phyloP scores from a whole-genome alignment of 1,140 invertebrate genomes.

The Drosophila tsacasi region DNA sequence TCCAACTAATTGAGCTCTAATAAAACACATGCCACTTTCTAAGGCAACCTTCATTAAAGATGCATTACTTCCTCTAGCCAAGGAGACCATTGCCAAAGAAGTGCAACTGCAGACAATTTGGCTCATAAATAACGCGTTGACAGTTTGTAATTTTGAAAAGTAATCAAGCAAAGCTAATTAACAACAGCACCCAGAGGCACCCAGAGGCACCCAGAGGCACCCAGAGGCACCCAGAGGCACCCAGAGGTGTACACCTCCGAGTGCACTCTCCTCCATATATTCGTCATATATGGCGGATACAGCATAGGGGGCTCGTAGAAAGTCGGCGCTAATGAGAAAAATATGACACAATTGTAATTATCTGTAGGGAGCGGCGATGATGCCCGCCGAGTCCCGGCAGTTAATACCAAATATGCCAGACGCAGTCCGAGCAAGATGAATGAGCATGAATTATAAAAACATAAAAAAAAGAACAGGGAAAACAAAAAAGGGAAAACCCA shows the following conservation, averaged over 20 bases:
- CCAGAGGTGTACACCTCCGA: constrained; percentile 49
- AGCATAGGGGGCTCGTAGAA: constrained; percentile 52
- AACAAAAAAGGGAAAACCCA: constrained; percentile 35
- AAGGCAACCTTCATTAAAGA: constrained; percentile 41
- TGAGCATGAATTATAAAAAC: constrained; percentile 84
- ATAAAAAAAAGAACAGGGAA: constrained; percentile 60
- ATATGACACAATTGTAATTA: constrained; percentile 84
- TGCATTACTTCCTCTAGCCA: constrained; percentile 31
- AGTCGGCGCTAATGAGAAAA: constrained; percentile 79
- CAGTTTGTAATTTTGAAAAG: constrained; percentile 82
- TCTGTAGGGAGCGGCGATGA: constrained; percentile 55
- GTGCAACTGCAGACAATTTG: constrained; percentile 50
- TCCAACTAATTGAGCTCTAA: constrained; percentile 23
- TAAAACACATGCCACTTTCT: constrained; percentile 41
- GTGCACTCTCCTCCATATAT: constrained; percentile 31
- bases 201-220: constrained; percentile 17
- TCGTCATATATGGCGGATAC: constrained; percentile 4
- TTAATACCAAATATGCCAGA: constrained; percentile 76
- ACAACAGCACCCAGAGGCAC: constrained; percentile 49
- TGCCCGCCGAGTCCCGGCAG: constrained; percentile 45
- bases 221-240: constrained; percentile 17
- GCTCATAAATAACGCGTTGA: constrained; percentile 78
- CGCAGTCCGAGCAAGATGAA: constrained; percentile 72
- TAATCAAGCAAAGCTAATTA: constrained; percentile 82
- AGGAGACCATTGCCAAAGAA: constrained; percentile 18